Evolutionary conservation across 1,140 invertebrate genomes (phyloP).

Genomic region (Atopsyche davidsoni): DNA sequence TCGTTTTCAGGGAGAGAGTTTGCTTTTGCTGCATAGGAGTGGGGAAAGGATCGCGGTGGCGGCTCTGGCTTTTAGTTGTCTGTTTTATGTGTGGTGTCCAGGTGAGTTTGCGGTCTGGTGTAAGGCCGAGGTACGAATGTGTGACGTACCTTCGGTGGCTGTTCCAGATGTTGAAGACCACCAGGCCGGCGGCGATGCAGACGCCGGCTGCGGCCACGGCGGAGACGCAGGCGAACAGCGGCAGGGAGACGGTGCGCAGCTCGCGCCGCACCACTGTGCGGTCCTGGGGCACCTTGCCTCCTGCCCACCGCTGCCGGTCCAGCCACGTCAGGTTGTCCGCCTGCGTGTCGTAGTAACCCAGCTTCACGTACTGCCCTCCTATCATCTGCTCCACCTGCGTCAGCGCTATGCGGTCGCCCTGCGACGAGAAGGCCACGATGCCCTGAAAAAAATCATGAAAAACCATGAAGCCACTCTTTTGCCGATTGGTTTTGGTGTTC

Average conservation of each 20-base stretch:
- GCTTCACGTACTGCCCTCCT: constrained; percentile 87
- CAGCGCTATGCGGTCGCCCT: constrained; percentile 97
- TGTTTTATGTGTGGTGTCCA: too few relatives aligned
- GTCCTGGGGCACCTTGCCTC: constrained; percentile 84
- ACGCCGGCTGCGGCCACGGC: constrained; percentile 81
- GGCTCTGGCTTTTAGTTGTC: too few relatives aligned
- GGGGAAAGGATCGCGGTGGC: too few relatives aligned
- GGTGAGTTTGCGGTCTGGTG: background rate
- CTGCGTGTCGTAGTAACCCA: constrained; percentile 96
- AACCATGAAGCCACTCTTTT: too few relatives aligned
- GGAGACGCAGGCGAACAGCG: constrained; percentile 87
- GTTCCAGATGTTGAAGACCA: constrained; percentile 87
- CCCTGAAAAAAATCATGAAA: constrained; percentile 72
- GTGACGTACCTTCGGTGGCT: constrained; percentile 73
- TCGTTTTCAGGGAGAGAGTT: too few relatives aligned
- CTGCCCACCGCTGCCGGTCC: constrained; percentile 83
- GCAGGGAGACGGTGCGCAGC: constrained; percentile 77
- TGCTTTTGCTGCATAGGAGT: too few relatives aligned
- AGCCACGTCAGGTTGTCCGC: constrained; percentile 93
- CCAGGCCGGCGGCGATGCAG: constrained; percentile 70
- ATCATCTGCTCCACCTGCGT: constrained; percentile 98
- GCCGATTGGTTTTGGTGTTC: too few relatives aligned
- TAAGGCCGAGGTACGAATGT: background rate
- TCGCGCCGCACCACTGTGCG: constrained; percentile 82
- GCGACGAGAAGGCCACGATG: constrained; percentile 89